Evolutionary conservation across 2,888 invertebrate species (phyloP), one percentile per base, ranked within the genome.

Genomic region (Nasonovia ribisnigri): DNA sequence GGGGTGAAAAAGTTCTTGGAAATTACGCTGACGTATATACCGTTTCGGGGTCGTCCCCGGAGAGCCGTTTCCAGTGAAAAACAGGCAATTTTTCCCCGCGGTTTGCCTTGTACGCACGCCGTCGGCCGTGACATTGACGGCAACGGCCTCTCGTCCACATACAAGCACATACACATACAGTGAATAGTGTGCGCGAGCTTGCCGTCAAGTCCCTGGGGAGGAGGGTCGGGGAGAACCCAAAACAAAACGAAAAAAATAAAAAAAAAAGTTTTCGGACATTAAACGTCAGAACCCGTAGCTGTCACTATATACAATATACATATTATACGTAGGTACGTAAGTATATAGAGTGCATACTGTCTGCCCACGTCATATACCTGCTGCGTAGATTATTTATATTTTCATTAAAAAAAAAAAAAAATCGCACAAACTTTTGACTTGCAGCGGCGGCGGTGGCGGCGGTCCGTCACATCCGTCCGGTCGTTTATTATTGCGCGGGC

Each of bases 51-150:
- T 46, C 86, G 90, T 90, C 93, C 90, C 93, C 60, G 60, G 90
- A 90, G 93, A 60, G 60, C 90, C 84, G 90, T 93, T 90, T 48
- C 48, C 84, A 60, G 90, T 90, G 93, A 93, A 93, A 93, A 93
- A 93, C 93, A 84, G 93, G 93, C 93, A 93, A 93, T 93, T 93
- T 93, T 93, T 93, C 90, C 60, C 89, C 84, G 84, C 29, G 84
- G 89, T 84, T 84, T 46, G 84, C 93, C 90, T 16, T 29, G 51
- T 26, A 36, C 43, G 26, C 46, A n/a, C 43, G 29, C 57, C 60
- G 87, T 60, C 77, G 29, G 29, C 77, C 46, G 48, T 90, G 93
- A 93, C 93, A 54, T 89, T 92, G 93, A 92, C 92, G 51, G 42
- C 51, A 16, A 48, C 88, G 48, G 20, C 26, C 29, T 42, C 51